Base-by-base conservation (phyloP, 1,140 invertebrate species). In the Leptoteleia sp. region DNA sequence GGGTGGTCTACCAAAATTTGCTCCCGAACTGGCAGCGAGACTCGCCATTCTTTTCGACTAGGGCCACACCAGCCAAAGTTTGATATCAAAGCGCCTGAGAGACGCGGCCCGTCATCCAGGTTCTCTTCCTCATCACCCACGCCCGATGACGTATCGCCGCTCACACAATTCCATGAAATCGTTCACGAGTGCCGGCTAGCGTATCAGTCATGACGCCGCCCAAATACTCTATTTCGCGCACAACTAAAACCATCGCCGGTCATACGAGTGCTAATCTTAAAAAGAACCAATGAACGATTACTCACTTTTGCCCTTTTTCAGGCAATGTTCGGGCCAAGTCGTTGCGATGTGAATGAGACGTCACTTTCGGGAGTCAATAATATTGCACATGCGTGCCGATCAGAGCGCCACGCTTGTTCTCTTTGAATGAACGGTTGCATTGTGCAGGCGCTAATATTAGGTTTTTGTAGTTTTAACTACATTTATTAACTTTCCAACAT, bases 1-100 rank as follows among this genome's bases (percentile, higher is more conserved):
- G 9, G 94, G 92, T 19, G 92, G 90, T 83, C 92, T 92, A 29
- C 93, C 82, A 35, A 92, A 89, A 38, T 90, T 88, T 6, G 92
- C 90, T 2, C 82, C 65, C 22, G 86, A 86, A 70, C 84, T 82
- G 43, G 84, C 78, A 38, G 88, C 82, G 9, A 85, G 59, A 52
- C 79, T 85, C 0, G 85, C 85, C 84, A 89, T 89, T 8, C 33
- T 5, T 2, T 68, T 16, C 19, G 35, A 37, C 9, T 55, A 4
- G 25, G 9, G 50, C 55, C 25, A 38, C 25, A 7, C 1, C 16
- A 61, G 25, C 62, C 6, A 15, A 37, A 62, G 19, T 38, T 33
- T 37, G 25, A 27, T 61, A 71, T 73, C 57, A 47, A 61, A 57
- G 71, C 45, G 50, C 27, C 52, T 15, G 9, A 11, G 4, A 52